Percentiles rank a stretch among this genome's conserved stretches.
Conservation (phyloP, 35 echinoderm and acorn worm species). For the Lytechinus pictus region DNA sequence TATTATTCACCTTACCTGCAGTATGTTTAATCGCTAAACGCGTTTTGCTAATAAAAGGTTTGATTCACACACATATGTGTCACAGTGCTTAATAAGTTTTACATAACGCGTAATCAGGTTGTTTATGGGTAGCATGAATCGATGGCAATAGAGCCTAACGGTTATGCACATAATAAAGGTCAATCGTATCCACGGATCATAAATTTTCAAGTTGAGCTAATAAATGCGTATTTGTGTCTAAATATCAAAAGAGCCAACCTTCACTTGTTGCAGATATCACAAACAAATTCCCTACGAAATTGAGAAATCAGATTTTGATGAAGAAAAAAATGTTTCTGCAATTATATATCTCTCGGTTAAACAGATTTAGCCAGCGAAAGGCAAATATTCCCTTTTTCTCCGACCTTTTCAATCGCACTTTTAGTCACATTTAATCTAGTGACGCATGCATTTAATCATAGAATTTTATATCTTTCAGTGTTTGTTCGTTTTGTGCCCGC, state of each 20-base stretch:
- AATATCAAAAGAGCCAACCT: not conserved
- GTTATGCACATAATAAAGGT: not conserved
- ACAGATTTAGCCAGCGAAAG: not conserved
- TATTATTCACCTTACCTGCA: no score
- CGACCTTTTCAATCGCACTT: not conserved
- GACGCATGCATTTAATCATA: not conserved
- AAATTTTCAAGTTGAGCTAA: not conserved
- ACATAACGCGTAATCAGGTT: not conserved
- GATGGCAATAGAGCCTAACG: not conserved
- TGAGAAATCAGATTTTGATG: slow-evolving; percentile 3
- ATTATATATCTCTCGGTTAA: not conserved
- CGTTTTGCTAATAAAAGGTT: no score
- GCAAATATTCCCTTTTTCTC: not conserved
- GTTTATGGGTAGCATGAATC: not conserved
- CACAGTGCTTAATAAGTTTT: no score
- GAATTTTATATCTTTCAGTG: not conserved
- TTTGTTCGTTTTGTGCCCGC: not conserved
- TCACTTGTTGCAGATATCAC: not conserved
- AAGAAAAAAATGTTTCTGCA: not conserved
- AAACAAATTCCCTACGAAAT: not conserved
- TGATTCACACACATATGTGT: no score
- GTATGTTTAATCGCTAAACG: no score
- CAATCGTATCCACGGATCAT: not conserved
- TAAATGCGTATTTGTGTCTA: not conserved
- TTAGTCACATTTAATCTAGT: not conserved